A percentile compares a stretch with the other conserved stretches of the same genome.
phyloP scores from a whole-genome alignment of 2,113 vertebrate genomes.

The Pelobates fuscus region DNA sequence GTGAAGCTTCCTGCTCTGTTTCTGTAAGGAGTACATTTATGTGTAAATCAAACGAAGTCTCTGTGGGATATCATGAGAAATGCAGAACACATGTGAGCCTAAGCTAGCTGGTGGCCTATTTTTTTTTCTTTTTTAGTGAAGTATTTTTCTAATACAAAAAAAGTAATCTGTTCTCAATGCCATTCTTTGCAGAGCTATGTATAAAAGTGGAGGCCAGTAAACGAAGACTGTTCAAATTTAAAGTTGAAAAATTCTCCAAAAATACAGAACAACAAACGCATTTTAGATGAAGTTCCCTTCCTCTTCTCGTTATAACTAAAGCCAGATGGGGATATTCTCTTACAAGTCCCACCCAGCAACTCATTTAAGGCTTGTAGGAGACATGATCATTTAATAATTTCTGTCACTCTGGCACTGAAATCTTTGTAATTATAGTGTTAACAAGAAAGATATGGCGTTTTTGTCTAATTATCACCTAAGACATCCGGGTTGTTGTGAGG shows the following conservation, averaged over 20 bases:
- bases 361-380: not conserved
- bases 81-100: constrained; percentile 23
- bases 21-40: constrained; percentile 23
- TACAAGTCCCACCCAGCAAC: not conserved
- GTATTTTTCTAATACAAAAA: not conserved
- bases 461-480: not conserved
- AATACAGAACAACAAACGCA: no score
- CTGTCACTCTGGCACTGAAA: not conserved
- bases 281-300: no score
- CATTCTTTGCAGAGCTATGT: no score
- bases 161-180: constrained; percentile 3
- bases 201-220: not conserved
- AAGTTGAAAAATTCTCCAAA: no score
- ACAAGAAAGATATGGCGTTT: not conserved
- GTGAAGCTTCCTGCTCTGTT: constrained; percentile 13
- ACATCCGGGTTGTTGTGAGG: not conserved
- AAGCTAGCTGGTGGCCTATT: not conserved
- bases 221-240: not conserved
- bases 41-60: constrained; percentile 27
- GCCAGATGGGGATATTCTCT: constrained; percentile 8
- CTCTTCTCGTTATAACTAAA: not conserved
- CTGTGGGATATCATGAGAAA: constrained; percentile 13
- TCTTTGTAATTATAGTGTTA: constrained; percentile 23
- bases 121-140: not conserved
- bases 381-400: not conserved